phyloP scores from a whole-genome alignment of 1,140 invertebrate genomes.

The Scaptomyza pallida region DNA sequence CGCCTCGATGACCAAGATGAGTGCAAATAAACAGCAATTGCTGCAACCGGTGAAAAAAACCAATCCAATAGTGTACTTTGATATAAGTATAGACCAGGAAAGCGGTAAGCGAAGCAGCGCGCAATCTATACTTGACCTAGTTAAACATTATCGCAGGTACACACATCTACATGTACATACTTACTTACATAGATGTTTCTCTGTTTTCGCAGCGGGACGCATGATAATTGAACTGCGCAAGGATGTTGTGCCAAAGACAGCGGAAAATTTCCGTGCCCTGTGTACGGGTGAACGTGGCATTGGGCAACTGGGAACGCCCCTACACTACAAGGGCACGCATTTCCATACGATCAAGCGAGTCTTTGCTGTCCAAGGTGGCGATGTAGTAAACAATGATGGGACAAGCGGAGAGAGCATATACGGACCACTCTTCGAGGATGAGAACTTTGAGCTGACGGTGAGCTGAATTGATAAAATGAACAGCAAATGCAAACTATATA shows the following conservation, averaged over 20 bases:
- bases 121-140: slow-evolving; percentile 27
- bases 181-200: too few species aligned
- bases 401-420: slow-evolving; percentile 97
- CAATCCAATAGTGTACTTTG: slow-evolving; percentile 88
- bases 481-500: neutral
- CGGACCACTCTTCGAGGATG: slow-evolving; percentile 94
- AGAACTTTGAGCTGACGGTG: slow-evolving; percentile 92
- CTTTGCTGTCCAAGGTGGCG: slow-evolving; percentile 94
- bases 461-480: slow-evolving; percentile 7
- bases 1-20: slow-evolving; percentile 48
- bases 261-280: slow-evolving; percentile 95
- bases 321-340: slow-evolving; percentile 90
- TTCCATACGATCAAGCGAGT: slow-evolving; percentile 90
- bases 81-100: slow-evolving; percentile 88
- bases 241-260: slow-evolving; percentile 94
- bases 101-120: slow-evolving; percentile 73
- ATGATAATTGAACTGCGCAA: slow-evolving; percentile 92
- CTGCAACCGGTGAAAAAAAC: slow-evolving; percentile 48
- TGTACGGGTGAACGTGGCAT: slow-evolving; percentile 94
- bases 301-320: slow-evolving; percentile 87
- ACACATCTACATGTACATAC: neutral
- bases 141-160: slow-evolving; percentile 17
- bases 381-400: slow-evolving; percentile 91
- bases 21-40: slow-evolving; percentile 36
- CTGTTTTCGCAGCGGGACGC: slow-evolving; percentile 87